Evolutionary conservation across 1,140 invertebrate genomes (phyloP).

Genomic region (Dinothrombium tinctorium): DNA sequence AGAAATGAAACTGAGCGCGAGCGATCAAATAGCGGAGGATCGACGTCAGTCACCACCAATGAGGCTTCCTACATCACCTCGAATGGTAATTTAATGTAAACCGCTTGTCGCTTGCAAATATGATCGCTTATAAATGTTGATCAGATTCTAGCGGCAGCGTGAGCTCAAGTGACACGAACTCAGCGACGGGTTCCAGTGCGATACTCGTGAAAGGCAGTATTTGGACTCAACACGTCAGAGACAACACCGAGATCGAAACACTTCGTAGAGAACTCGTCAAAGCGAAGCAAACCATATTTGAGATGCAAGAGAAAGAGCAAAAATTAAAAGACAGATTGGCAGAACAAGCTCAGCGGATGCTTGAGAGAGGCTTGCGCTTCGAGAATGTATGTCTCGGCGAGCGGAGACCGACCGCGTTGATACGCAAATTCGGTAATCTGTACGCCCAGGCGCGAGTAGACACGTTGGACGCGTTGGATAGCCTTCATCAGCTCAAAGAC

Average conservation of each 20-base stretch:
- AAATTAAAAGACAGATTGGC: conserved; percentile 16
- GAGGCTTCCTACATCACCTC: no score
- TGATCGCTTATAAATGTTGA: no score
- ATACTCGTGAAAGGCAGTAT: conserved; percentile 3
- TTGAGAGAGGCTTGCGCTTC: conserved; percentile 18
- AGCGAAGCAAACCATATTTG: conserved; percentile 22
- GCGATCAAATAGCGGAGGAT: no score
- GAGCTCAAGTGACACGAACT: no score
- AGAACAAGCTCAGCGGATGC: conserved; percentile 21
- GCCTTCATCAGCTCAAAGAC: conserved; percentile 43
- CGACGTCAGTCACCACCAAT: no score
- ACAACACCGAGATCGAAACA: conserved; percentile 22
- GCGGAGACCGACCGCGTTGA: conserved; percentile 27
- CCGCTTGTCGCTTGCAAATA: no score
- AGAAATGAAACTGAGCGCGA: no score
- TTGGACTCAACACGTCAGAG: not conserved
- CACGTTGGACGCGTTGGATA: conserved; percentile 54
- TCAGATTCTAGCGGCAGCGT: no score
- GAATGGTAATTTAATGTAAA: no score
- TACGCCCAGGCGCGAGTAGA: conserved; percentile 61
- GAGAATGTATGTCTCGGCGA: conserved; percentile 21
- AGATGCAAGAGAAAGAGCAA: conserved; percentile 25
- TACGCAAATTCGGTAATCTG: conserved; percentile 52
- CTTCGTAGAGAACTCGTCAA: conserved; percentile 26
- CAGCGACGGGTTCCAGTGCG: not conserved